These are phyloP conservation scores for Nasonia giraulti DNA, from an alignment of 1,140 invertebrate species.

Conservation along the genomic window DNA sequence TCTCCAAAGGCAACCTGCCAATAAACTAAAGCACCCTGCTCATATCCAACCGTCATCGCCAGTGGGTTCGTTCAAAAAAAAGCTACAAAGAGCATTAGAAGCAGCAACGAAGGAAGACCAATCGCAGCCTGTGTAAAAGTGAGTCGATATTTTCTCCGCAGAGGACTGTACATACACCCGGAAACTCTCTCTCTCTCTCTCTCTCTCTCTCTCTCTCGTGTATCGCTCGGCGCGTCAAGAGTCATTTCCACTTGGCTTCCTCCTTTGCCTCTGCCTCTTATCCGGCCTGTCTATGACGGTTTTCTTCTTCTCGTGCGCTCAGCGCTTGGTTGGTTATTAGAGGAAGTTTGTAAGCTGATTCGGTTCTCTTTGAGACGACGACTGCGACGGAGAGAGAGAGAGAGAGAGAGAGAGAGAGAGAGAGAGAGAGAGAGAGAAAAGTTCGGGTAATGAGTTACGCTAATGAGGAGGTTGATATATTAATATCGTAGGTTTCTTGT, in stretches of 20 bases:
- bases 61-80: too few species aligned
- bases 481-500: too few species aligned
- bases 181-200: not conserved
- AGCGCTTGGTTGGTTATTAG: not conserved
- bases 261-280: constrained; percentile 1
- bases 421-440: too few species aligned
- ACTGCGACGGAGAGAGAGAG: too few species aligned
- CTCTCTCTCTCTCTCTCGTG: too few species aligned
- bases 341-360: not conserved
- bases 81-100: not conserved
- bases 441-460: too few species aligned
- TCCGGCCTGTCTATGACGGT: not conserved
- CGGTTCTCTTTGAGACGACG: too few species aligned
- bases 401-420: too few species aligned
- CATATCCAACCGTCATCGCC: too few species aligned
- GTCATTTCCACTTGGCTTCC: constrained; percentile 26
- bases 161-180: not conserved
- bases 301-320: not conserved
- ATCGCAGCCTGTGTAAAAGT: not conserved
- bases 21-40: not conserved
- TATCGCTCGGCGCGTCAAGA: not conserved
- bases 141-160: not conserved
- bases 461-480: too few species aligned
- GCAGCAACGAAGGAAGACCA: not conserved
- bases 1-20: not conserved